These are phyloP conservation scores for Melanotaenia nigrans DNA, from an alignment of 2,797 vertebrate genomes.

Conservation along the genomic window DNA sequence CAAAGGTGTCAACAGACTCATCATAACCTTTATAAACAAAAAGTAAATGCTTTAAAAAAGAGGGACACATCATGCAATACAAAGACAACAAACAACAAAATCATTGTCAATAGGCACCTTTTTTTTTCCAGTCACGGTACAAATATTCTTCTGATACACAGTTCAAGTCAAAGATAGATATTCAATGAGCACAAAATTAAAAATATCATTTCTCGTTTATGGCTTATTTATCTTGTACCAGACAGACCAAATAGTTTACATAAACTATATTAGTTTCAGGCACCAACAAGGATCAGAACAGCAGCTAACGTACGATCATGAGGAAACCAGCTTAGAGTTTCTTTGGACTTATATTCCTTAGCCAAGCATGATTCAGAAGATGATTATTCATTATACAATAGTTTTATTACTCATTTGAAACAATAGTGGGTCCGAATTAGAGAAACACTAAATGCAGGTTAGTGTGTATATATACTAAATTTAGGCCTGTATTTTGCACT, in stretches of 20 bases:
- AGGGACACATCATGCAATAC: conserved; percentile 28
- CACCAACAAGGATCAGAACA: neutral
- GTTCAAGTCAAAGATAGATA: conserved; percentile 5
- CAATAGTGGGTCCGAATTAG: too few relatives aligned
- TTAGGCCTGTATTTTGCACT: too few relatives aligned
- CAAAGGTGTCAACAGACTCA: neutral
- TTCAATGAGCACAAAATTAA: conserved; percentile 3
- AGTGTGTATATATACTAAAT: too few relatives aligned
- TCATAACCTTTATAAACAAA: neutral
- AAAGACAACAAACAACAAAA: conserved; percentile 13
- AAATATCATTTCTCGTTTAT: conserved; percentile 11
- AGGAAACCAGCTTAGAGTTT: too few relatives aligned
- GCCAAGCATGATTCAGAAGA: too few relatives aligned
- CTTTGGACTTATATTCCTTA: too few relatives aligned
- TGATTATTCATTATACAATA: too few relatives aligned
- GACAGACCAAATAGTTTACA: neutral
- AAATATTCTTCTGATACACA: neutral
- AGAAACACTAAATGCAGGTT: too few relatives aligned
- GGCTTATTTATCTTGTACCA: conserved; percentile 19
- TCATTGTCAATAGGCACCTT: conserved; percentile 53
- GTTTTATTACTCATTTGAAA: too few relatives aligned
- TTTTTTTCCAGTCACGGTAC: conserved; percentile 36
- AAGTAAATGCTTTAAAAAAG: neutral
- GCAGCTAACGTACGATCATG: neutral
- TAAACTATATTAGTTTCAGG: too few relatives aligned